Conservation (phyloP, 2,888 invertebrate species). For the Lasioglossum calceatum region DNA sequence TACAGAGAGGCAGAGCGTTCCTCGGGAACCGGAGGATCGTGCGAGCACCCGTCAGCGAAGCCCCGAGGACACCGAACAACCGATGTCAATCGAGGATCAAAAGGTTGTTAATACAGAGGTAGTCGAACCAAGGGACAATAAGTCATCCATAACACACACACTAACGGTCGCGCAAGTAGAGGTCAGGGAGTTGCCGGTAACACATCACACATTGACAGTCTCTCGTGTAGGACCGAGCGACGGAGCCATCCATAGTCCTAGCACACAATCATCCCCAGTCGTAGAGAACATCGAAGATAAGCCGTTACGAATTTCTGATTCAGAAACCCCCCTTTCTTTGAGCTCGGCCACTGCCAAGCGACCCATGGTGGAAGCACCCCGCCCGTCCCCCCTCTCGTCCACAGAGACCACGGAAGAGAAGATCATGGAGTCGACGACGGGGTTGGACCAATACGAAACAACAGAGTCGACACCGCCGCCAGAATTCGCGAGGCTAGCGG, state of each 20-base stretch:
- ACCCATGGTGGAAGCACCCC: conserved; percentile 44
- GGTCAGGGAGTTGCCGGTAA: conserved; percentile 38
- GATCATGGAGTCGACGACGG: conserved; percentile 48
- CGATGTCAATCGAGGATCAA: conserved; percentile 53
- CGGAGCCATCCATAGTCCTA: conserved; percentile 36
- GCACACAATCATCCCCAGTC: conserved; percentile 40
- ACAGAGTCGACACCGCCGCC: conserved; percentile 5
- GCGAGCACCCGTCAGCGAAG: not conserved
- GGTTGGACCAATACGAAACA: conserved; percentile 5
- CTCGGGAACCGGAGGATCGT: conserved; percentile 6
- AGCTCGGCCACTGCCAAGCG: conserved; percentile 46
- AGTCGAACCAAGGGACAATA: conserved; percentile 45
- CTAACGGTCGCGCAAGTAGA: conserved; percentile 57
- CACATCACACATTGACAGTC: conserved; percentile 57
- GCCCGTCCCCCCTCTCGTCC: conserved; percentile 33
- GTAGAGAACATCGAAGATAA: conserved; percentile 56
- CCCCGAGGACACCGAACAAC: conserved; percentile 30
- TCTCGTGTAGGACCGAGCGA: conserved; percentile 57
- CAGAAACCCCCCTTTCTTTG: conserved; percentile 65
- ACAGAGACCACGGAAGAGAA: conserved; percentile 24
- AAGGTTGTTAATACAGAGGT: conserved; percentile 68
- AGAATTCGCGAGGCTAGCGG: conserved; percentile 29
- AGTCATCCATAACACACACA: conserved; percentile 49
- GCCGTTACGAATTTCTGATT: conserved; percentile 68
- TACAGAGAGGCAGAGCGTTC: conserved; percentile 18